A percentile compares a stretch with the other conserved stretches of the same genome.
Conservation (phyloP, 2,797 vertebrate species). For the Parotocinclus haroldoi region DNA sequence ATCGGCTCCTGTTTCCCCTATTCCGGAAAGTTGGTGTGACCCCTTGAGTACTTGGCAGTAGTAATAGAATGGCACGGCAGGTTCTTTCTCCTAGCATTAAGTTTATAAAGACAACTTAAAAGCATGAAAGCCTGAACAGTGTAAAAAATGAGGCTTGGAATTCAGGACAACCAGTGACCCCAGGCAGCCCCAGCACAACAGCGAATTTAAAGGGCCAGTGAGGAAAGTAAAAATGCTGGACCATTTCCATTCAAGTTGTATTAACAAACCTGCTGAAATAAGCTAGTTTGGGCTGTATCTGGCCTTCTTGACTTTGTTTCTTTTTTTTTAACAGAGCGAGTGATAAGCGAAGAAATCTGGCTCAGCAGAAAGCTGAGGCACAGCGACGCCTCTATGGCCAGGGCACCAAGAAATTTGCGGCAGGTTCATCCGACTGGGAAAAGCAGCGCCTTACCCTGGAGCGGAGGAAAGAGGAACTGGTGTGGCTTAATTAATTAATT, state of each 20-base stretch:
- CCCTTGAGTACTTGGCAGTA: constrained; percentile 17
- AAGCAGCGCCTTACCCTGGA: constrained; percentile 90
- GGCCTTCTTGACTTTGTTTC: constrained; percentile 36
- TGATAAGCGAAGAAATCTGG: constrained; percentile 93
- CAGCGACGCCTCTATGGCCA: constrained; percentile 93
- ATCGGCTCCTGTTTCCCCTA: constrained; percentile 33
- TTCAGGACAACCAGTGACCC: constrained; percentile 66
- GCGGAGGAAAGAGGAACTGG: constrained; percentile 90
- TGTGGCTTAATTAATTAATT: constrained; percentile 54
- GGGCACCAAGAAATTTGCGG: constrained; percentile 81
- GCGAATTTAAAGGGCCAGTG: constrained; percentile 71
- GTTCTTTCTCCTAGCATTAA: constrained; percentile 12
- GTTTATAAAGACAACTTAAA: constrained; percentile 2
- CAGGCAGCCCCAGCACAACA: constrained; percentile 64
- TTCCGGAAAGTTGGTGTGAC: constrained; percentile 13
- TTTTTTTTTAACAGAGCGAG: constrained; percentile 76
- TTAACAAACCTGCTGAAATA: constrained; percentile 14
- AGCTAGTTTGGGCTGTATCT: constrained; percentile 30
- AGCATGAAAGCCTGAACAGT: constrained; percentile 42
- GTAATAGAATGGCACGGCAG: constrained; percentile 22
- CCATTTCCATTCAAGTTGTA: constrained; percentile 18
- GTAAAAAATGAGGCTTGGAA: constrained; percentile 55
- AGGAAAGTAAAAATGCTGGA: constrained; percentile 64
- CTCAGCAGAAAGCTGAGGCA: constrained; percentile 94
- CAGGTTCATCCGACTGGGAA: constrained; percentile 91